These are phyloP conservation scores for Acanthopagrus latus DNA, from an alignment of 2,797 vertebrate genomes.

Conservation along the genomic window DNA sequence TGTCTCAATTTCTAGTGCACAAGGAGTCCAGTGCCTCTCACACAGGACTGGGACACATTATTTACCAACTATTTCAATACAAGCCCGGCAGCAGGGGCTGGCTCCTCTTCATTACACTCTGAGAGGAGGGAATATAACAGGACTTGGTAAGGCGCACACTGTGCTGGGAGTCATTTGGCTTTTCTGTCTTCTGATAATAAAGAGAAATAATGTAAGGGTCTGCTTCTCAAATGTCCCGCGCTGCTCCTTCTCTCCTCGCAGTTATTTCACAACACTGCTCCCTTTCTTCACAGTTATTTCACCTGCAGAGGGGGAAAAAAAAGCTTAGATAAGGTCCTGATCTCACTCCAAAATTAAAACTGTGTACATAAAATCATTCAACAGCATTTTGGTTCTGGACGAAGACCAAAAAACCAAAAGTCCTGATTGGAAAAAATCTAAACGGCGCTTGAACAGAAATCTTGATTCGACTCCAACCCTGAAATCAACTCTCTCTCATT, in stretches of 20 bases:
- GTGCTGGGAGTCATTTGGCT: constrained; percentile 90
- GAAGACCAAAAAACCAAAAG: constrained; percentile 34
- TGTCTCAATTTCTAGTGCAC: not conserved
- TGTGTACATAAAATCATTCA: constrained; percentile 48
- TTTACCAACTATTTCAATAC: constrained; percentile 83
- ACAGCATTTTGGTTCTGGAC: constrained; percentile 33
- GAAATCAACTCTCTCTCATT: constrained; percentile 34
- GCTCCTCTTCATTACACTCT: constrained; percentile 92
- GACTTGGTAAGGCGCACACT: constrained; percentile 89
- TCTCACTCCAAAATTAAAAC: constrained; percentile 85
- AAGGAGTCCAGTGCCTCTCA: not conserved
- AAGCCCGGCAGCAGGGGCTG: constrained; percentile 84
- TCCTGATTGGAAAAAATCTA: constrained; percentile 64
- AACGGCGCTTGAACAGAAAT: constrained; percentile 36
- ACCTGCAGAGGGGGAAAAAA: not conserved
- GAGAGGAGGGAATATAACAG: constrained; percentile 92
- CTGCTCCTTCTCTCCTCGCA: constrained; percentile 14
- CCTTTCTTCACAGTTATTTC: constrained; percentile 20
- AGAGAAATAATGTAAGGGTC: constrained; percentile 82
- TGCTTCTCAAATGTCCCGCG: constrained; percentile 21
- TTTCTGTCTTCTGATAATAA: constrained; percentile 93
- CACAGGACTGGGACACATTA: constrained; percentile 50
- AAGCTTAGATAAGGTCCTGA: constrained; percentile 63
- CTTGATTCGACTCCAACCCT: constrained; percentile 8
- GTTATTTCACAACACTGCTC: constrained; percentile 9